phyloP scores from a whole-genome alignment of 2,113 vertebrate genomes.

The Trematocara zebra region DNA sequence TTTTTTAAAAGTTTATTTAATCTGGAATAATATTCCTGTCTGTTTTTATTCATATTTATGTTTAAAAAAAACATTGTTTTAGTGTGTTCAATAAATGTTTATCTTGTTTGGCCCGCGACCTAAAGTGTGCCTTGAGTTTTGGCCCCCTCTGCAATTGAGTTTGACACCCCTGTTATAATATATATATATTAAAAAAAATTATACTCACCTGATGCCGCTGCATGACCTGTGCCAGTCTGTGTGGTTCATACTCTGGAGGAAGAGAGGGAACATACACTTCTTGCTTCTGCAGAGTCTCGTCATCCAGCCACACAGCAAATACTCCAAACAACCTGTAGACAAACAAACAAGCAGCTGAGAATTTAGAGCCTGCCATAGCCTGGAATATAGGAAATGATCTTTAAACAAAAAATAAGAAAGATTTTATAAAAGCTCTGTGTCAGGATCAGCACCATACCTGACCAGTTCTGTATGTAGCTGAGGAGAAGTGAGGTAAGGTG shows the following conservation, averaged over 20 bases:
- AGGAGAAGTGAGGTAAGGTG: constrained; percentile 80
- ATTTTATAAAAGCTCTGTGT: not conserved
- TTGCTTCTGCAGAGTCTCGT: constrained; percentile 90
- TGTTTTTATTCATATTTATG: no score
- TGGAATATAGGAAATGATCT: not conserved
- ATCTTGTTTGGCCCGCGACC: no score
- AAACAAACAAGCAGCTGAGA: not conserved
- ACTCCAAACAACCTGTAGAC: constrained; percentile 85
- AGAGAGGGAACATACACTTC: constrained; percentile 89
- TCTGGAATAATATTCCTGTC: no score
- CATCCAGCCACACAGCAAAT: constrained; percentile 90
- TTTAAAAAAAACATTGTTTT: no score
- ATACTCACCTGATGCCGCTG: constrained; percentile 80
- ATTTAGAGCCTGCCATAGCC: not conserved
- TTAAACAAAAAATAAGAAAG: not conserved
- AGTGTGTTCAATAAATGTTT: no score
- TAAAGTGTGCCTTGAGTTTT: no score
- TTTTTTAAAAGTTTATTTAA: no score
- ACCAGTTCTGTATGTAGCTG: constrained; percentile 90
- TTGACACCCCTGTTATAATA: no score
- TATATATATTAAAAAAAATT: not conserved
- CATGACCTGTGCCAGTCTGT: constrained; percentile 90
- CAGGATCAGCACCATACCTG: constrained; percentile 72
- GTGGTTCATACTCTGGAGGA: constrained; percentile 86
- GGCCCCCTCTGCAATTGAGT: no score